Evolutionary conservation across 2,888 invertebrate species (phyloP), one percentile per base, ranked within the genome.

Genomic region (Drosophila prostipennis): DNA sequence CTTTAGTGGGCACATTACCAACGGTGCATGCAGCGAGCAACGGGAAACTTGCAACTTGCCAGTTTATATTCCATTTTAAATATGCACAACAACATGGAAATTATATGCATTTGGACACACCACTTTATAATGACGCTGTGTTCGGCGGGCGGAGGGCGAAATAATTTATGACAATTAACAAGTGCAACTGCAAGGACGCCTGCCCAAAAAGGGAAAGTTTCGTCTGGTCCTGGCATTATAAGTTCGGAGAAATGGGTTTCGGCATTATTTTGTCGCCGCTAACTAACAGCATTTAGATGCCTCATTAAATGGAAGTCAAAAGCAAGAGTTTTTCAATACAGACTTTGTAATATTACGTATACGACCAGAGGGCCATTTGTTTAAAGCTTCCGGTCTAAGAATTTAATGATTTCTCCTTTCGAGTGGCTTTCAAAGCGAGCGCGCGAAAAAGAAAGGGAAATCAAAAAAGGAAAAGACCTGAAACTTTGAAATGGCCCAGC

Each of bases 111-210:
- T 61, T 58, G 43, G 26, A 57, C 60, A 49, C 42, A 37, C 43
- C 64, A 14, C 65, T 54, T 53, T 54, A 65, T 54, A 65, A 65
- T 36, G 42, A 45, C 32, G 72, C 76, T 37, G 36, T 16, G 16
- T 26, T 49, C 37, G 23, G 32, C 4, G 54, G 37, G 32, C 3
- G 11, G 45, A 3, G 32, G 59, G 39, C 19, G 46, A 69, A 64
- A 75, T 81, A 84, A 84, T 84, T 87, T 84, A 84, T 80, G 84
- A 65, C 83, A 84, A 84, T 84, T 87, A 81, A 87, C 75, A 65
- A 68, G 54, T 48, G 63, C 63, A 65, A 42, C 57, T n/a, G 46
- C 65, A 65, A 64, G 65, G 65, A 65, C 45, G 34, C 34, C 60
- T 52, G 49, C 29, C 29, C 6, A 57, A 57, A 72, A 68, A 49